Base-by-base conservation (phyloP, 2,797 vertebrate genomes). In the Characodon lateralis region DNA sequence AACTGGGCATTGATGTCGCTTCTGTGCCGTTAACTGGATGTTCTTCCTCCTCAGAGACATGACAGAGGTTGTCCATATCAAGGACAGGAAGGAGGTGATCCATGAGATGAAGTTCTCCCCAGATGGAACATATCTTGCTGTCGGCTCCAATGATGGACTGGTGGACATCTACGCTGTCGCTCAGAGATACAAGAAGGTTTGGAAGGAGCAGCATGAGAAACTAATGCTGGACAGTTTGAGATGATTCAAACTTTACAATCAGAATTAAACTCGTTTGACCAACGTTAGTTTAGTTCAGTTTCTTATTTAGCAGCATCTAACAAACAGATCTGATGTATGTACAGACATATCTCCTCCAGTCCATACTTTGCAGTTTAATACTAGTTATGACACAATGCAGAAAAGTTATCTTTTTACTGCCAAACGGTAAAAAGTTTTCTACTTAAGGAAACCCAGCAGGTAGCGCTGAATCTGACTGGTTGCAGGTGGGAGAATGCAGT, bases 31-130 rank as follows among this genome's bases (percentile, higher is more conserved):
- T 46, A 14, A 76, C 50, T 14, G 43, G 48, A 7, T 6, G 10
- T 35, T 8, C 72, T 43, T 53, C 63, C 48, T 16, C 61, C 68
- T 69, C 92, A 99, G 98, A 93, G 98, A 99, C 92, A 99, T 99
- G 98, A 98, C 97, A 0, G 98, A 99, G 93, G 97, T 99, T 39
- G 98, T 99, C 68, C 98, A 99, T 92, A 98, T 99, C 89, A 98
- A 98, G 93, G 98, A 99, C 91, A 92, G 97, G 81, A 99, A 99
- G 94, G 97, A 99, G 92, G 98, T 98, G 78, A 98, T 99, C 91
- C 98, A 99, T 1, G 98, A 99, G 93, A 97, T 99, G 95, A 99
- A 99, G 86, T 99, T 99, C 78, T 98, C 97, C 43, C 98, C 97
- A 0, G 98, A 99, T 2, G 97, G 97, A 26, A 95, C 96, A 76